A percentile compares a stretch with the other conserved stretches of the same genome.
These are phyloP conservation scores for Apamea monoglypha DNA, from an alignment of 2,888 invertebrate species.

Conservation along the genomic window DNA sequence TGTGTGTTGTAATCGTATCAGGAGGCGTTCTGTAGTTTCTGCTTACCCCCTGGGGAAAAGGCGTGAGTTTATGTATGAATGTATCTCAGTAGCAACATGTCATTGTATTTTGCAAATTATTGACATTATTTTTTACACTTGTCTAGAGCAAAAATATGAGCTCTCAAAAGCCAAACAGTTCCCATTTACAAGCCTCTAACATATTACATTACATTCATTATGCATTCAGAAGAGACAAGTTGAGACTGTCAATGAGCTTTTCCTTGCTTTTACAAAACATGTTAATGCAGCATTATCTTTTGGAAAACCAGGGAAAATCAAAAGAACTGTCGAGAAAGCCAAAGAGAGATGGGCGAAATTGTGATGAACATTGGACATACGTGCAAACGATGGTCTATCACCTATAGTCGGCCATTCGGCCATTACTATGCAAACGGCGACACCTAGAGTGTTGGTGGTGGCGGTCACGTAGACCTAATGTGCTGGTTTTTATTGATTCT, in stretches of 20 bases:
- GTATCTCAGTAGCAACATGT: background rate
- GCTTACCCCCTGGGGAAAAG: too few species aligned
- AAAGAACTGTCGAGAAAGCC: conserved; percentile 43
- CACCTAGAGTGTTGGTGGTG: conserved; percentile 2
- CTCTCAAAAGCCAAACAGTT: background rate
- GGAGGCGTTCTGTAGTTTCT: too few species aligned
- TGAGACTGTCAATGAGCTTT: background rate
- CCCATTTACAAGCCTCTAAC: background rate
- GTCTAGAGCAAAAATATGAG: too few species aligned
- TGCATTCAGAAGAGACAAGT: background rate
- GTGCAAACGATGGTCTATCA: conserved; percentile 26
- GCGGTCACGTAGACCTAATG: conserved; percentile 36
- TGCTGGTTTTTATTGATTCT: conserved; percentile 22
- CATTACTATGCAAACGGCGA: conserved; percentile 47
- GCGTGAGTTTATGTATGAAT: too few species aligned
- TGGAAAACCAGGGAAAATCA: conserved; percentile 33
- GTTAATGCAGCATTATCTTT: background rate
- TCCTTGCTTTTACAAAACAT: background rate
- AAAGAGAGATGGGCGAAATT: conserved; percentile 48
- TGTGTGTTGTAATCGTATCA: too few species aligned
- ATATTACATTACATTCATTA: background rate
- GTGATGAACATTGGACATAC: conserved; percentile 28
- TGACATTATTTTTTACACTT: background rate
- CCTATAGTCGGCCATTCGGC: conserved; percentile 21
- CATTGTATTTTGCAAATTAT: background rate